Conservation (phyloP, 2,113 vertebrate species). For the Rutilus rutilus region DNA sequence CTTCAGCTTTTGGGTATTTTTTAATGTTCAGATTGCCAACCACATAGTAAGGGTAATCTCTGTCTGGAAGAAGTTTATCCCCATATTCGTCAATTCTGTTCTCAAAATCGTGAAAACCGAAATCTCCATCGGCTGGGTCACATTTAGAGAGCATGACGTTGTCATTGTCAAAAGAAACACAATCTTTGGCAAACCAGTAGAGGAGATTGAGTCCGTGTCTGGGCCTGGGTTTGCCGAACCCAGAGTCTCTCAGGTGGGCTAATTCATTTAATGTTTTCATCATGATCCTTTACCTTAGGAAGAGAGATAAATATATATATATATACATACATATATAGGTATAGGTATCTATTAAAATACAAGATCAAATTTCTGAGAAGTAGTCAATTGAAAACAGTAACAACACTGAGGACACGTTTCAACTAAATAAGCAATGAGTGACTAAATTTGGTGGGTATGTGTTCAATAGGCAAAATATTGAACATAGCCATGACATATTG, state of each 20-base stretch:
- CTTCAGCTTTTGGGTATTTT: background rate
- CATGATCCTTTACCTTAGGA: background rate
- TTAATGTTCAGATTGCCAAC: conserved; percentile 39
- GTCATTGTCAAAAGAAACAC: background rate
- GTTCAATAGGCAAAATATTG: no score
- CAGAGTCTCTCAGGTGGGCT: background rate
- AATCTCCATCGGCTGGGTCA: background rate
- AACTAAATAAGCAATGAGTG: no score
- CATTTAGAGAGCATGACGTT: background rate
- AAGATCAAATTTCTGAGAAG: background rate
- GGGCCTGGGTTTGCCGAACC: background rate
- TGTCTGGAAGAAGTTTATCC: background rate
- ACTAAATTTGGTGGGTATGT: no score
- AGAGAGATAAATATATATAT: background rate
- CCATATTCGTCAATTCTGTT: background rate
- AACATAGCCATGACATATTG: no score
- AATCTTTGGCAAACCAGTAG: conserved; percentile 31
- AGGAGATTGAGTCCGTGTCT: conserved; percentile 43
- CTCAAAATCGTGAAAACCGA: background rate
- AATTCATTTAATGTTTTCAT: background rate
- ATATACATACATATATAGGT: no score
- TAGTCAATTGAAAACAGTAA: background rate
- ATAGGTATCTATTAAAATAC: background rate
- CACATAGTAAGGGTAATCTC: conserved; percentile 13
- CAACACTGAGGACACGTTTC: no score